These are phyloP conservation scores for Turritopsis dohrnii DNA, from an alignment of 30 jellyfish, hydroid and myxozoan genomes.

Conservation along the genomic window DNA sequence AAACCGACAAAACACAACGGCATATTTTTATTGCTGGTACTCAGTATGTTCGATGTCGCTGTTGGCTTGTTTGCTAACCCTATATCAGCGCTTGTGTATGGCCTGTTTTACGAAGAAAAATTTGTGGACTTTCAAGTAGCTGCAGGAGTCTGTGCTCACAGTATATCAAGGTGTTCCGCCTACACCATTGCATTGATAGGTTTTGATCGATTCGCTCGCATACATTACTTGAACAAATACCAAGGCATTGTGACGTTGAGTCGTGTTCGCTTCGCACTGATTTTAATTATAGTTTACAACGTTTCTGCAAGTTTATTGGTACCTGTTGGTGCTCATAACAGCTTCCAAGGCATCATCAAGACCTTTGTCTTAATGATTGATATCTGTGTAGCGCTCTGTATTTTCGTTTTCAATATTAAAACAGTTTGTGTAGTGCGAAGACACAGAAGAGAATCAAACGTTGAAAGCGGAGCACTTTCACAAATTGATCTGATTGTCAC, in stretches of 20 bases:
- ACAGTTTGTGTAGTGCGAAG: neutral
- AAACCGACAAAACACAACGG: neutral
- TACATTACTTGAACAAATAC: neutral
- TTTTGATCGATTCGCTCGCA: neutral
- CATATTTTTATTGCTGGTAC: neutral
- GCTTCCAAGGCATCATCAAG: neutral
- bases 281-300: too few relatives aligned
- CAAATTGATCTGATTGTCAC: neutral
- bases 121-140: neutral
- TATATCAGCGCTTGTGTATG: neutral
- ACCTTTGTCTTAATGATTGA: neutral
- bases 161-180: neutral
- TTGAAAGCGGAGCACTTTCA: neutral
- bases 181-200: neutral
- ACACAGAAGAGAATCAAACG: neutral
- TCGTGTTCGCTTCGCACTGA: neutral
- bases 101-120: neutral
- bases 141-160: neutral
- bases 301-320: neutral
- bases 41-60: neutral
- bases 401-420: neutral
- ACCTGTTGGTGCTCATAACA: neutral
- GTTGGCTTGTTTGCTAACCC: neutral
- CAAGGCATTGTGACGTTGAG: neutral
- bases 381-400: neutral